Evolutionary conservation across 2,888 invertebrate species (phyloP).

Genomic region (Zhengitettix transpicula): DNA sequence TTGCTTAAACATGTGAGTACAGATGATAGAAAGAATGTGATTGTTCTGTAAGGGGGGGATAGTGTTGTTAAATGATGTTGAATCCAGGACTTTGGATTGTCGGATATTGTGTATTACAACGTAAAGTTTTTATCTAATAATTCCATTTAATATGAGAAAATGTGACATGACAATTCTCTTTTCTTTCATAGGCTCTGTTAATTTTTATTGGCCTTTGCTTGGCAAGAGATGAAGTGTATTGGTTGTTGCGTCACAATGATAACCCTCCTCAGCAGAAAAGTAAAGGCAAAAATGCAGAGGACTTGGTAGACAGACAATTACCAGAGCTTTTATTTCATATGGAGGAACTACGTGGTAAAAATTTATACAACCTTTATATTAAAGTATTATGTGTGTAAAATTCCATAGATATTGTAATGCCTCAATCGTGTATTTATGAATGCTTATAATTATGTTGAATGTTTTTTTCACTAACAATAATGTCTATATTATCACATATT

Average conservation of each 20-base stretch:
- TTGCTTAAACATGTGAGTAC: too few species aligned
- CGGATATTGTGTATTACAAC: too few species aligned
- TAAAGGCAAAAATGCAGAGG: conserved; percentile 78
- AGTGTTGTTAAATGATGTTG: too few species aligned
- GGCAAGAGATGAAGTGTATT: conserved; percentile 91
- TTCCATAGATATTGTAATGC: too few species aligned
- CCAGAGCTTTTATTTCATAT: conserved; percentile 96
- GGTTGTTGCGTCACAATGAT: conserved; percentile 91
- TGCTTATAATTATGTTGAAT: too few species aligned
- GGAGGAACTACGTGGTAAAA: conserved; percentile 76
- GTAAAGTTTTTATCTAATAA: background rate
- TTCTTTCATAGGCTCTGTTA: conserved; percentile 47
- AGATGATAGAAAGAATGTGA: too few species aligned
- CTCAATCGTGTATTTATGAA: too few species aligned
- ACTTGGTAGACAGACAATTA: conserved; percentile 85
- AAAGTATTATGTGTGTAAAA: background rate
- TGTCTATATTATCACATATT: too few species aligned
- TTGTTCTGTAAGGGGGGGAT: too few species aligned
- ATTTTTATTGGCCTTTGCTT: conserved; percentile 93
- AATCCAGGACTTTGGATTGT: too few species aligned
- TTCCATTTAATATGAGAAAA: background rate
- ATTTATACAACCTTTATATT: background rate
- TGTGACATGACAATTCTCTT: background rate
- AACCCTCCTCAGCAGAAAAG: conserved; percentile 80
- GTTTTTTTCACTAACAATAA: too few species aligned